A percentile compares a stretch with the other conserved stretches of the same genome.
Evolutionary conservation across 1,140 invertebrate genomes (phyloP).

Genomic region (Megalopta genalis): DNA sequence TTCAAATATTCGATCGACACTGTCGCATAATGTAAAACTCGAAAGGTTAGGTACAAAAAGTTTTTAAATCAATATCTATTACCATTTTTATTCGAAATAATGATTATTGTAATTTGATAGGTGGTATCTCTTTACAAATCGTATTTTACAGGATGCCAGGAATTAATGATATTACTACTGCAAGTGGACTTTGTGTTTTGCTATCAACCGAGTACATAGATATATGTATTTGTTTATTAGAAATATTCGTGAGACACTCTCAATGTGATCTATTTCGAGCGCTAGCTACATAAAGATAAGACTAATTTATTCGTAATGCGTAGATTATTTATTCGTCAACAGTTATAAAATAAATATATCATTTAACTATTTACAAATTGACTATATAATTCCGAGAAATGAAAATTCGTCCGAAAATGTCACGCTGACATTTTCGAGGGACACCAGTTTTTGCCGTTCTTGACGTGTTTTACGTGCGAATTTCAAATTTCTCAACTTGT

Average conservation of each 20-base stretch:
- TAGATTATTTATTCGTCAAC: conserved; percentile 32
- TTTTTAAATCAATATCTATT: not conserved
- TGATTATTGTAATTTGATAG: not conserved
- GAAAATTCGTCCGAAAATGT: not conserved
- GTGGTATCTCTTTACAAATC: not conserved
- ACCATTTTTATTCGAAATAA: not conserved
- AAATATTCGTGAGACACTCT: not conserved
- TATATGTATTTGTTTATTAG: not conserved
- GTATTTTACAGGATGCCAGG: not conserved
- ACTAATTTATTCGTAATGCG: not conserved
- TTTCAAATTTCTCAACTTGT: not conserved
- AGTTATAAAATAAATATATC: conserved; percentile 37
- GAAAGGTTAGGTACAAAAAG: not conserved
- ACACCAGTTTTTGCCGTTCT: too few species aligned
- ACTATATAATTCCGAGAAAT: not conserved
- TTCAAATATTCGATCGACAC: not conserved
- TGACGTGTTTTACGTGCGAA: not conserved
- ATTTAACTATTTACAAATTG: conserved; percentile 28
- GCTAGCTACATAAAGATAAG: not conserved
- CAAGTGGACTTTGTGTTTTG: not conserved
- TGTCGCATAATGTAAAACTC: not conserved
- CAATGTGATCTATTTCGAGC: not conserved
- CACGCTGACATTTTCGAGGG: not conserved
- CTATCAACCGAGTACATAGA: too few species aligned
- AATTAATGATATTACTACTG: not conserved